These are phyloP conservation scores for Meriones psammophilus DNA, from an alignment of 2,797 vertebrate genomes.

Conservation along the genomic window DNA sequence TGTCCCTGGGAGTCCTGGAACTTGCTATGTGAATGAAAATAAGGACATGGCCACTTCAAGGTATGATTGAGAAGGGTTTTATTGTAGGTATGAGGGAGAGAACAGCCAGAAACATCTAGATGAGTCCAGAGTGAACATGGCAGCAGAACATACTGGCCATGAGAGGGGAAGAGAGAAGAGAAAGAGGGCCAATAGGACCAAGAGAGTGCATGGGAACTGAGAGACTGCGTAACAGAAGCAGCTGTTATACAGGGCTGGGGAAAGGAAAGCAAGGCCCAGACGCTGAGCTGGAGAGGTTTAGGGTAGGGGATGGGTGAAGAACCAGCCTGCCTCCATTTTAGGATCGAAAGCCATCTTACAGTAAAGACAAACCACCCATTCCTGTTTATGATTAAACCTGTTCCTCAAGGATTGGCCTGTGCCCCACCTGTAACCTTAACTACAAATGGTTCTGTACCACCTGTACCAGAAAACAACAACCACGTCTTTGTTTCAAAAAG, in stretches of 20 bases:
- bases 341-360: neutral
- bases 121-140: neutral
- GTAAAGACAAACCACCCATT: neutral
- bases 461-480: neutral
- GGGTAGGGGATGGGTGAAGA: too few species aligned
- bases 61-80: too few species aligned
- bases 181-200: neutral
- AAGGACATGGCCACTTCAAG: too few species aligned
- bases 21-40: too few species aligned
- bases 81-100: too few species aligned
- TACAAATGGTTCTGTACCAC: neutral
- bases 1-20: neutral
- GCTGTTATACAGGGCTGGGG: too few species aligned
- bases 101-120: neutral
- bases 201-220: too few species aligned
- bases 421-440: neutral
- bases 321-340: neutral
- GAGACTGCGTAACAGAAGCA: too few species aligned
- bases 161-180: neutral
- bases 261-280: too few species aligned
- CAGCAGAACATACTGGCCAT: neutral
- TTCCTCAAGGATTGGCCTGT: neutral
- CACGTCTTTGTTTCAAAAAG: neutral
- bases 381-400: neutral
- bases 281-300: neutral